Evolutionary conservation across 1,140 invertebrate genomes (phyloP).

Genomic region (Triops longicaudatus): DNA sequence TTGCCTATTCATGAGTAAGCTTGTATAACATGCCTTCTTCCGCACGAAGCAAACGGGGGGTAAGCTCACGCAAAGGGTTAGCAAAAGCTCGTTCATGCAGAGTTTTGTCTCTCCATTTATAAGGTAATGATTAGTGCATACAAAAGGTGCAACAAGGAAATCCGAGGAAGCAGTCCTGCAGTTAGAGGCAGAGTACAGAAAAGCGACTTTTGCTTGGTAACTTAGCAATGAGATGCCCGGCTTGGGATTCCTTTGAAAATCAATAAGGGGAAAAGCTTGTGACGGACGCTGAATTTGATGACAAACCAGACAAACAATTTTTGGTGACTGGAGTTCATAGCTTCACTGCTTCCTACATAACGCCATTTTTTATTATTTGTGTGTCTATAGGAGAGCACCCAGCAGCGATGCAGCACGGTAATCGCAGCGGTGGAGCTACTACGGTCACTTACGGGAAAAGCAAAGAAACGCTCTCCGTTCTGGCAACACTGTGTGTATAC

Average conservation of each 20-base stretch:
- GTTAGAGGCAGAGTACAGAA: neutral
- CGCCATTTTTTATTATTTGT: neutral
- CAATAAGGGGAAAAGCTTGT: neutral
- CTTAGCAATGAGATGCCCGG: neutral
- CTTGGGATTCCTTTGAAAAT: neutral
- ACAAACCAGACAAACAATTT: neutral
- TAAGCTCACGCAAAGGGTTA: too few species aligned
- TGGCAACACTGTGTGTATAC: neutral
- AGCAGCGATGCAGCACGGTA: slow-evolving; percentile 30
- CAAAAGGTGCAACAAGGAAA: neutral
- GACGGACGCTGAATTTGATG: neutral
- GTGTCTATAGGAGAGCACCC: slow-evolving; percentile 27
- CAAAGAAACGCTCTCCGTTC: neutral
- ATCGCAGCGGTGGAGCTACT: slow-evolving; percentile 19
- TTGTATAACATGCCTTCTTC: too few species aligned
- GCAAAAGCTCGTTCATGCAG: too few species aligned
- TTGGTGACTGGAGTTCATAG: neutral
- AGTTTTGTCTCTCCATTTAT: too few species aligned
- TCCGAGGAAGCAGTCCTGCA: neutral
- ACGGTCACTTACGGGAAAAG: neutral
- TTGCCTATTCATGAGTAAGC: too few species aligned
- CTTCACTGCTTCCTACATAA: neutral
- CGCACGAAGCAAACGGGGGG: too few species aligned
- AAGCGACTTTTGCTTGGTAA: neutral
- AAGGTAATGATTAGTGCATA: neutral